Evolutionary conservation across 2,113 vertebrate genomes (phyloP).

Genomic region (Phaethornis superciliosus): DNA sequence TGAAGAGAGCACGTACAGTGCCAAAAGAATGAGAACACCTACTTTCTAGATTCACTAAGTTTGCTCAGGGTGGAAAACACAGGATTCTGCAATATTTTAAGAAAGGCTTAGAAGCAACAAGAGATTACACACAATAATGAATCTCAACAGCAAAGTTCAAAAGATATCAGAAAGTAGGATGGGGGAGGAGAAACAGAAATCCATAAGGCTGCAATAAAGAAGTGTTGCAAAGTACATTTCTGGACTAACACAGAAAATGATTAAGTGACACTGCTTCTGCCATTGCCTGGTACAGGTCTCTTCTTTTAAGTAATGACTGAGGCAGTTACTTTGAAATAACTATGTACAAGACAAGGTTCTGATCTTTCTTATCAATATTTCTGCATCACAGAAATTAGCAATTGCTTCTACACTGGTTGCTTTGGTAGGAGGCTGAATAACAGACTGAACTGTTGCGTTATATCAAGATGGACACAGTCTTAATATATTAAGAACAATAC

Average conservation of each 20-base stretch:
- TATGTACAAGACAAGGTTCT: background rate
- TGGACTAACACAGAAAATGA: background rate
- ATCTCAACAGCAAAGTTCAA: background rate
- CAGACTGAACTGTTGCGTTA: background rate
- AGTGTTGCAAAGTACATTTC: background rate
- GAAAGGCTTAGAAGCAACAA: background rate
- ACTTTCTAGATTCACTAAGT: background rate
- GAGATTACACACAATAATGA: background rate
- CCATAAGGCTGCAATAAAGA: background rate
- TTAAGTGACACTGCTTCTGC: background rate
- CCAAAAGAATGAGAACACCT: background rate
- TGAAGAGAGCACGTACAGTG: background rate
- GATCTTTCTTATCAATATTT: background rate
- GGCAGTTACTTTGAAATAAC: background rate
- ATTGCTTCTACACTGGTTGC: background rate
- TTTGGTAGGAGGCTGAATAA: background rate
- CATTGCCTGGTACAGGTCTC: background rate
- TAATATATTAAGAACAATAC: background rate
- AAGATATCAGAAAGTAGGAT: background rate
- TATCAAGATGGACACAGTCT: background rate
- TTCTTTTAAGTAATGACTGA: background rate
- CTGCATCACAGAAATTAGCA: background rate
- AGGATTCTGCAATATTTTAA: background rate
- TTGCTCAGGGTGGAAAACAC: background rate
- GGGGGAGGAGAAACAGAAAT: background rate